Conservation (phyloP, 2,888 invertebrate genomes). For the Tillus elongatus region DNA sequence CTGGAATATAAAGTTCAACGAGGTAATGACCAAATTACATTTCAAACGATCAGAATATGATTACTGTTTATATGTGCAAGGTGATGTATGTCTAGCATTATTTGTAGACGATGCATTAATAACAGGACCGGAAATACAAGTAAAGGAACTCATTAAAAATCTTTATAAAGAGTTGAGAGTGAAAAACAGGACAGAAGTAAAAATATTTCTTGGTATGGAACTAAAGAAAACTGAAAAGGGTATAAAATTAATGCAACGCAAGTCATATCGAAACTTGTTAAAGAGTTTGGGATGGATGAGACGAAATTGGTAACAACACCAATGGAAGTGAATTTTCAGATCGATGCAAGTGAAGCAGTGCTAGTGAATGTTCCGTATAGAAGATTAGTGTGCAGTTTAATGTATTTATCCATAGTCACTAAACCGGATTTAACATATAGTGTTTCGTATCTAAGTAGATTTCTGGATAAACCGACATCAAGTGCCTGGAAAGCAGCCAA, state of each 20-base stretch:
- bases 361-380: conserved; percentile 8
- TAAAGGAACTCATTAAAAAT: neutral
- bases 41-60: conserved; percentile 30
- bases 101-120: conserved; percentile 15
- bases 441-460: conserved; percentile 17
- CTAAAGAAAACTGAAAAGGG: conserved; percentile 13
- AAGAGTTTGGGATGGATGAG: conserved; percentile 13
- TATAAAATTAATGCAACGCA: conserved; percentile 14
- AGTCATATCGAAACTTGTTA: conserved; percentile 14
- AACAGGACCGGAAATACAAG: conserved; percentile 7
- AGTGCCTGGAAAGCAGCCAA: conserved; percentile 16
- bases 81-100: conserved; percentile 11
- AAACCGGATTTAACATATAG: conserved; percentile 19
- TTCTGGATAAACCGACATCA: conserved; percentile 16
- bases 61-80: conserved; percentile 14
- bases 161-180: conserved; percentile 5
- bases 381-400: conserved; percentile 14
- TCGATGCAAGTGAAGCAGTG: conserved; percentile 7
- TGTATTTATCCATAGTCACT: conserved; percentile 14
- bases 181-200: conserved; percentile 13
- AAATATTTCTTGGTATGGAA: conserved; percentile 17
- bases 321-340: conserved; percentile 18
- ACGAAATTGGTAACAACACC: conserved; percentile 13
- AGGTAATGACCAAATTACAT: conserved; percentile 5
- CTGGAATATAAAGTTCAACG: conserved; percentile 9